Evolutionary conservation across 2,888 invertebrate genomes (phyloP), one percentile per base, ranked within the genome.

Genomic region (Himalopsyche tibetana): DNA sequence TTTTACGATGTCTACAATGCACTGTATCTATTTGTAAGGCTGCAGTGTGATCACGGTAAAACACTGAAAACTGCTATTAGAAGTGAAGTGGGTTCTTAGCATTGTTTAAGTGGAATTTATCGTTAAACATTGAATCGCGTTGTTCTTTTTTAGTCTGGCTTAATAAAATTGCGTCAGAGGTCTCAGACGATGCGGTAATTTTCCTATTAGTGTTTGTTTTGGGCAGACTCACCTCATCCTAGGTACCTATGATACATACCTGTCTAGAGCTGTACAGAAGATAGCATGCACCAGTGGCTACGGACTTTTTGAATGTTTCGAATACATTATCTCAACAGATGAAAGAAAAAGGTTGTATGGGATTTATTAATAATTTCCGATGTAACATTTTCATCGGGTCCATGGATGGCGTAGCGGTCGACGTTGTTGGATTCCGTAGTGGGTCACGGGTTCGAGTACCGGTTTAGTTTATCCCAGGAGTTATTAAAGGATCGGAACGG

Each of bases 121-220:
- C 74, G 36, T 12, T 74, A 12, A 74, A 74, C 74, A 74, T 74
- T 28, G 74, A 74, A 74, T 74, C 74, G 74, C 74, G 28, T 38
- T 38, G 74, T 38, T 74, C 28, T 74, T 74, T 51, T 74, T 38
- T 38, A 5, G 74, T 74, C 74, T 74, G 74, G 74, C 15, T 15
- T 28, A 28, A 28, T 28, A 28, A 74, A 36, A 74, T 74, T 74
- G 74, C 74, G 74, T 74, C 74, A 74, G 74, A 74, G n/a, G 80
- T 51, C 80, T 51, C 80, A 80, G 80, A 80, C 80, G 80, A 45
- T 80, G 80, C 80, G 45, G 80, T 80, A 80, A 80, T 80, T 80
- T 80, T 80, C 80, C 80, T 80, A 80, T 80, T 51, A 45, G 80
- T 80, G 19, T 80, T 51, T 51, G 80, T 51, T 74, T 74, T 74